phyloP scores from a whole-genome alignment of 1,140 invertebrate genomes.

The Frieseomelitta varia region DNA sequence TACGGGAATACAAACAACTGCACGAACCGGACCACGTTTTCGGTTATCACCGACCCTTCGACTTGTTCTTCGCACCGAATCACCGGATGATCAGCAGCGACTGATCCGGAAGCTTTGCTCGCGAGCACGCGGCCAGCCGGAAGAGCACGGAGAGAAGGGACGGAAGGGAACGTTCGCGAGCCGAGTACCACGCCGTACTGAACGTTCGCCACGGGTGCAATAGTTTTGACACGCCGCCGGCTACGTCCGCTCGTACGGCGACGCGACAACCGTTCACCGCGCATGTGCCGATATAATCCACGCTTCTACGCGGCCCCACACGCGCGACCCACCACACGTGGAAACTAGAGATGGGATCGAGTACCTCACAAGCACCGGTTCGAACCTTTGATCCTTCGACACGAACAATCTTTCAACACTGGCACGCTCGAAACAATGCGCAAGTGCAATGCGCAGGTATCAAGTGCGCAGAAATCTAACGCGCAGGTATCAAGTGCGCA shows the following conservation, averaged over 20 bases:
- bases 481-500: too few relatives aligned
- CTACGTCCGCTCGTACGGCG: conserved; percentile 71
- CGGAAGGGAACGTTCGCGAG: conserved; percentile 37
- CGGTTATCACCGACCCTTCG: too few relatives aligned
- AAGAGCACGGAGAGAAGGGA: too few relatives aligned
- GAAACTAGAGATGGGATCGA: not conserved
- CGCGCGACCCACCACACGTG: conserved; percentile 43
- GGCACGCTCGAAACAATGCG: too few relatives aligned
- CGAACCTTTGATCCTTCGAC: too few relatives aligned
- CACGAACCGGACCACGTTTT: too few relatives aligned
- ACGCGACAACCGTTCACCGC: conserved; percentile 62
- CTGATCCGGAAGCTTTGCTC: not conserved
- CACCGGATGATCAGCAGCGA: too few relatives aligned
- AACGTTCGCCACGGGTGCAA: conserved; percentile 71
- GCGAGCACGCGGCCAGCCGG: conserved; percentile 1
- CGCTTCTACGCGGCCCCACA: conserved; percentile 47
- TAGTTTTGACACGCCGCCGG: conserved; percentile 79
- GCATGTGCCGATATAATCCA: conserved; percentile 81
- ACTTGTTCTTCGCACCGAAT: not conserved
- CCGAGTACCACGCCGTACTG: conserved; percentile 73
- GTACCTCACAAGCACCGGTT: too few relatives aligned
- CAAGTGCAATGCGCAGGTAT: too few relatives aligned
- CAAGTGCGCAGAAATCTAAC: too few relatives aligned
- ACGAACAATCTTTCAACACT: too few relatives aligned
- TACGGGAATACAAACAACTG: too few relatives aligned